Evolutionary conservation across 2,113 vertebrate species (phyloP).

Genomic region (Peucedramus taeniatus): DNA sequence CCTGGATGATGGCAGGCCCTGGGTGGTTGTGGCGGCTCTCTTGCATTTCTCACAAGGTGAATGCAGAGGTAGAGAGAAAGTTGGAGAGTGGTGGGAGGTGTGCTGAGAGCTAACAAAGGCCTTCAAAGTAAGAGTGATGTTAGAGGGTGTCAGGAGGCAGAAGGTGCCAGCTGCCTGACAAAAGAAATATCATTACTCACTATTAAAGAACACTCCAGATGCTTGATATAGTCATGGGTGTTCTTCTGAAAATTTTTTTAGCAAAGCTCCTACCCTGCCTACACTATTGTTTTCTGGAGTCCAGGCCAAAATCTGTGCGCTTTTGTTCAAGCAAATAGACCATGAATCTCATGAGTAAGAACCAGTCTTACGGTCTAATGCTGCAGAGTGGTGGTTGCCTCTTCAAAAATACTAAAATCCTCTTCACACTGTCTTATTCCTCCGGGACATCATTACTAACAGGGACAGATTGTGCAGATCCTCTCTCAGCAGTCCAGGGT

Average conservation of each 20-base stretch:
- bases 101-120: conserved; percentile 34
- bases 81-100: neutral
- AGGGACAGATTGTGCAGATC: conserved; percentile 44
- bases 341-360: conserved; percentile 19
- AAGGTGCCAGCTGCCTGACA: conserved; percentile 67
- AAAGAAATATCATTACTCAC: conserved; percentile 66
- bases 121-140: conserved; percentile 61
- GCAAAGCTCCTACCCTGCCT: neutral
- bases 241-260: conserved; percentile 10
- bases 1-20: neutral
- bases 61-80: neutral
- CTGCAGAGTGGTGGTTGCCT: neutral
- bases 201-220: conserved; percentile 63
- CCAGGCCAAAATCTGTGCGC: neutral
- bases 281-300: neutral
- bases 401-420: conserved; percentile 33
- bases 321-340: conserved; percentile 2
- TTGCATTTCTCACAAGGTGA: neutral
- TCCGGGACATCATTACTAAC: conserved; percentile 25
- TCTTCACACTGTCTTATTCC: neutral
- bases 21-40: rapidly evolving
- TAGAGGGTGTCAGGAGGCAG: conserved; percentile 48
- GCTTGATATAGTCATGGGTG: conserved; percentile 52
- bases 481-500: conserved; percentile 18
- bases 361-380: neutral